A percentile compares a stretch with the other conserved stretches of the same genome.
These are phyloP conservation scores for Cephus runcator DNA, from an alignment of 2,888 invertebrate genomes.

Conservation along the genomic window DNA sequence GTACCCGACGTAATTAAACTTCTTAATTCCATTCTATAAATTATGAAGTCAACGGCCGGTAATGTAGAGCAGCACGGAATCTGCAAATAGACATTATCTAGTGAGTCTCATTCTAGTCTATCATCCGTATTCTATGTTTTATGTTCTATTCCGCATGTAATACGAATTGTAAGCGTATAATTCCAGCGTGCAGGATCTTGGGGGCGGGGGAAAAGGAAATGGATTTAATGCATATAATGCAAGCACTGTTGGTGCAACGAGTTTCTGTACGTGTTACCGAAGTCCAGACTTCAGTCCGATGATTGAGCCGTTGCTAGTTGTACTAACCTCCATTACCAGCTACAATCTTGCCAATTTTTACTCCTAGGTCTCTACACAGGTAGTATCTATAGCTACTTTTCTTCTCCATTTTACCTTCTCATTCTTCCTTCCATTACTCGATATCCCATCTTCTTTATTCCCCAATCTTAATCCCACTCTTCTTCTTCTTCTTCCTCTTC, in stretches of 20 bases:
- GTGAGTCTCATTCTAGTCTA: neutral
- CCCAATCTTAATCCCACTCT: conserved; percentile 5
- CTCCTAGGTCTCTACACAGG: neutral
- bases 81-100: neutral
- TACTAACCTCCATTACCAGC: neutral
- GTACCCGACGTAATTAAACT: neutral
- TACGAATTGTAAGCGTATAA: neutral
- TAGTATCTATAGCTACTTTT: neutral
- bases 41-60: neutral
- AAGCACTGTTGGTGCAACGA: neutral
- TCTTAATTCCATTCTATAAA: neutral
- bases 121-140: neutral
- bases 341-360: neutral
- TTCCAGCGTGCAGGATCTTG: neutral
- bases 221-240: neutral
- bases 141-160: neutral
- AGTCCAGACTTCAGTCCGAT: neutral
- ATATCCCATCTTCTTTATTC: conserved; percentile 13
- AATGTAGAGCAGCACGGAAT: neutral
- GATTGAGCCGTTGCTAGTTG: neutral
- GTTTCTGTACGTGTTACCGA: neutral
- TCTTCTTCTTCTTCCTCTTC: neutral
- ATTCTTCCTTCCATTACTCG: neutral
- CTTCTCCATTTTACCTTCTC: neutral
- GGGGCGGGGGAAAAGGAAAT: neutral